These are phyloP conservation scores for Coboldia fuscipes DNA, from an alignment of 1,140 invertebrate genomes.

Conservation along the genomic window DNA sequence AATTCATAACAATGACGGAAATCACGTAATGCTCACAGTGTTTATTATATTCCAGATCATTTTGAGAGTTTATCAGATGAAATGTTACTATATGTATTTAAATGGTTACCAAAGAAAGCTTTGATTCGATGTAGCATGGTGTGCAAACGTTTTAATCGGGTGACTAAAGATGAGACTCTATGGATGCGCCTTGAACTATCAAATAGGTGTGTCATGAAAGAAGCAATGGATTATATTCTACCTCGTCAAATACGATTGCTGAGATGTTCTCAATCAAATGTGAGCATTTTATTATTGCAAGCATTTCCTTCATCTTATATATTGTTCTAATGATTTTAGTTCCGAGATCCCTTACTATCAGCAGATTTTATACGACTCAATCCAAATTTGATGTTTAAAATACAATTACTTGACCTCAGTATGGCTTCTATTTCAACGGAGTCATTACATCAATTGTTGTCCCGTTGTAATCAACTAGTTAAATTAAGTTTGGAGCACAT, in stretches of 20 bases:
- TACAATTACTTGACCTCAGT: constrained; percentile 69
- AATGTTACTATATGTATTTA: constrained; percentile 60
- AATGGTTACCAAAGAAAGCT: constrained; percentile 55
- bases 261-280: constrained; percentile 51
- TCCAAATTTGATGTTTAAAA: constrained; percentile 18
- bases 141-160: constrained; percentile 39
- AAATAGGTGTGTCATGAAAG: constrained; percentile 35
- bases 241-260: constrained; percentile 49
- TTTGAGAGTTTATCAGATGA: constrained; percentile 57
- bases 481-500: constrained; percentile 71
- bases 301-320: background rate
- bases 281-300: constrained; percentile 14
- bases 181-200: constrained; percentile 68
- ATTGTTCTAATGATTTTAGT: constrained; percentile 11
- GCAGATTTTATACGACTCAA: constrained; percentile 19
- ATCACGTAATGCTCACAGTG: no score
- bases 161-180: constrained; percentile 58
- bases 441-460: constrained; percentile 39
- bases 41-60: no score
- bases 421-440: constrained; percentile 40
- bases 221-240: constrained; percentile 45
- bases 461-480: constrained; percentile 41
- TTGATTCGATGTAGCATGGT: constrained; percentile 46
- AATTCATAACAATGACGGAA: no score
- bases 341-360: constrained; percentile 30